Evolutionary conservation across 1,140 invertebrate species (phyloP).

Genomic region (Cotesia typhae): DNA sequence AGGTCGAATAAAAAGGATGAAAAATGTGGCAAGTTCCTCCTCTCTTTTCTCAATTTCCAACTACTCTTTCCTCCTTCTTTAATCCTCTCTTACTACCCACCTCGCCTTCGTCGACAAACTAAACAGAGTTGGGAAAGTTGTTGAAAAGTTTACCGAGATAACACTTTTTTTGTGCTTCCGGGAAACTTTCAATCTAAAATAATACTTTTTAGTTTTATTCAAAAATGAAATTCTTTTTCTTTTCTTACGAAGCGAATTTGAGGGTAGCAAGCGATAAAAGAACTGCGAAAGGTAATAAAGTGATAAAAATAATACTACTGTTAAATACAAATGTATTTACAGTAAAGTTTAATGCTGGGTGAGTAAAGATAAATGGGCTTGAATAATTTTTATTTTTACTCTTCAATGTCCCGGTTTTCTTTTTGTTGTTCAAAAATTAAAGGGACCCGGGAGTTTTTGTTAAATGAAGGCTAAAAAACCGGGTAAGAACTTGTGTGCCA

Average conservation of each 20-base stretch:
- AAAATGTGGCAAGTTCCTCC: slow-evolving; percentile 26
- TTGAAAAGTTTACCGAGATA: slow-evolving; percentile 31
- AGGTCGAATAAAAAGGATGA: slow-evolving; percentile 32
- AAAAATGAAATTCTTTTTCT: too few species aligned
- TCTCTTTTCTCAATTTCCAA: background rate
- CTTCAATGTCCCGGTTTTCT: background rate
- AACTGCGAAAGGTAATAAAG: background rate
- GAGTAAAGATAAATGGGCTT: background rate
- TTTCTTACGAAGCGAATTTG: background rate
- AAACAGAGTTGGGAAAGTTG: slow-evolving; percentile 23
- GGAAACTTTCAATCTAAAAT: slow-evolving; percentile 31
- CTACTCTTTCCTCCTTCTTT: background rate
- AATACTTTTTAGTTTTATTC: background rate
- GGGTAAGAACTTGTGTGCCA: slow-evolving; percentile 25
- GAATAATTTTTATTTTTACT: slow-evolving; percentile 6
- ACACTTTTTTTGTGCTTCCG: slow-evolving; percentile 20
- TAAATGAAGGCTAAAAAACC: slow-evolving; percentile 20
- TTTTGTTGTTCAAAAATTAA: slow-evolving; percentile 4
- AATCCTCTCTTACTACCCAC: too few species aligned
- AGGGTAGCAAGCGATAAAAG: background rate
- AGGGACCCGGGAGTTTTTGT: slow-evolving; percentile 12
- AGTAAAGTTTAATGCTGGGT: background rate
- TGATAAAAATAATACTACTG: too few species aligned
- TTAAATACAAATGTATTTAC: too few species aligned
- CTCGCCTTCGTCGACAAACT: background rate